Percentiles rank a stretch among this genome's conserved stretches.
phyloP scores from a whole-genome alignment of 2,797 vertebrate species.

The Typhlichthys subterraneus region DNA sequence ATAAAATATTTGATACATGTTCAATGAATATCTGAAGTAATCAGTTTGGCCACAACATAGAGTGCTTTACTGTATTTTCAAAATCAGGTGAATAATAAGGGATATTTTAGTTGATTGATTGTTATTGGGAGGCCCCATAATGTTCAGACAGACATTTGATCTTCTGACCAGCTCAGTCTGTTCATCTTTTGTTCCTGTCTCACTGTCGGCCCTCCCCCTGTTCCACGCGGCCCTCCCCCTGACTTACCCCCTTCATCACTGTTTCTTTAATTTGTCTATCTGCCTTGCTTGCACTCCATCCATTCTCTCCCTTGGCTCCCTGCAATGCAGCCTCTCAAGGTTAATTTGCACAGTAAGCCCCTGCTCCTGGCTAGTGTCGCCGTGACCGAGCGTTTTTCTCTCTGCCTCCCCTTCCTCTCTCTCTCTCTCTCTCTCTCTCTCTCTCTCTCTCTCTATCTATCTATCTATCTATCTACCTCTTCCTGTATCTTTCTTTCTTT shows the following conservation, averaged over 20 bases:
- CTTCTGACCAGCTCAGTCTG: neutral
- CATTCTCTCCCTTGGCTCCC: conserved; percentile 46
- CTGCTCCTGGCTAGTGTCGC: conserved; percentile 59
- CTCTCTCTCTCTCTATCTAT: conserved; percentile 8
- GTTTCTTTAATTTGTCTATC: conserved; percentile 30
- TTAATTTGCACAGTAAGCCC: conserved; percentile 77
- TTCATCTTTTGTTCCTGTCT: conserved; percentile 15
- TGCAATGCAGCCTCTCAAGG: conserved; percentile 78
- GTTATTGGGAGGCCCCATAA: too few relatives aligned
- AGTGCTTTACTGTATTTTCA: too few relatives aligned
- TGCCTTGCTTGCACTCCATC: conserved; percentile 30
- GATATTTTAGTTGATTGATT: too few relatives aligned
- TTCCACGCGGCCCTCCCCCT: conserved; percentile 3
- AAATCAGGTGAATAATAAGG: too few relatives aligned
- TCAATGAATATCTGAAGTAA: too few relatives aligned
- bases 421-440: conserved; percentile 21
- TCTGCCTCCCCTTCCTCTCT: conserved; percentile 29
- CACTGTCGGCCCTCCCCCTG: conserved; percentile 12
- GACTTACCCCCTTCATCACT: conserved; percentile 35
- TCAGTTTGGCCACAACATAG: too few relatives aligned
- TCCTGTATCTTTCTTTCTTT: neutral
- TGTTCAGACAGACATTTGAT: too few relatives aligned
- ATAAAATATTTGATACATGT: too few relatives aligned
- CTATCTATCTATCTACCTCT: neutral
- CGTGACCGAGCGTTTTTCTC: conserved; percentile 61